These are phyloP conservation scores for Drosophila picticornis DNA, from an alignment of 2,888 invertebrate species.

Conservation along the genomic window DNA sequence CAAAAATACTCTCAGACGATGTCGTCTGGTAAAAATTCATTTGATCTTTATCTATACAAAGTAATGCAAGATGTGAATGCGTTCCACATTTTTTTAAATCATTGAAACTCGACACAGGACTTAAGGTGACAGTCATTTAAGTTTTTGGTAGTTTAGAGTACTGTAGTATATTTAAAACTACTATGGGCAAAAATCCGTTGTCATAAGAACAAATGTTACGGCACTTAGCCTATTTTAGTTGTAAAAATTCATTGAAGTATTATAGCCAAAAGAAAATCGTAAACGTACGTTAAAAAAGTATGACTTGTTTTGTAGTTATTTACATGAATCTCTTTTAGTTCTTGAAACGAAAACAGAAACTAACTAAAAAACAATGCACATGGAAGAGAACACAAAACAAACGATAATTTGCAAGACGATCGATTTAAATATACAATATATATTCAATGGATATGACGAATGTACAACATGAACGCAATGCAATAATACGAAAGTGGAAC, in stretches of 20 bases:
- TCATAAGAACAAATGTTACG: constrained; percentile 55
- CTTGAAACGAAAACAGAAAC: constrained; percentile 42
- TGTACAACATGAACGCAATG: constrained; percentile 69
- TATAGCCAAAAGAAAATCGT: constrained; percentile 30
- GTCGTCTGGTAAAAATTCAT: constrained; percentile 14
- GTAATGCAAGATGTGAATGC: constrained; percentile 4
- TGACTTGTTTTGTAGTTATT: constrained; percentile 41
- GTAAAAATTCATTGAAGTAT: constrained; percentile 18
- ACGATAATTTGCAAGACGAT: constrained; percentile 59
- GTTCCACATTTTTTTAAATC: constrained; percentile 2
- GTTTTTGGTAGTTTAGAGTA: not conserved
- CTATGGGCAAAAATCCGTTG: constrained; percentile 39
- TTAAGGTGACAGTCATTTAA: constrained; percentile 2
- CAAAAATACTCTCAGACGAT: constrained; percentile 21
- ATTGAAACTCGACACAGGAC: constrained; percentile 5
- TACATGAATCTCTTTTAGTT: constrained; percentile 46
- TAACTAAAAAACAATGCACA: constrained; percentile 56
- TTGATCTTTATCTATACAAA: not conserved
- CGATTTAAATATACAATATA: constrained; percentile 40
- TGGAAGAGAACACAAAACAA: constrained; percentile 59
- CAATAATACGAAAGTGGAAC: constrained; percentile 45
- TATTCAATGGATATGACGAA: constrained; percentile 50
- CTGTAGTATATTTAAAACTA: constrained; percentile 10
- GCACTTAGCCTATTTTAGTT: constrained; percentile 34
- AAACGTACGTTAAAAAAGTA: constrained; percentile 13